These are phyloP conservation scores for Trissolcus japonicus DNA, from an alignment of 2,888 invertebrate genomes.

Conservation along the genomic window DNA sequence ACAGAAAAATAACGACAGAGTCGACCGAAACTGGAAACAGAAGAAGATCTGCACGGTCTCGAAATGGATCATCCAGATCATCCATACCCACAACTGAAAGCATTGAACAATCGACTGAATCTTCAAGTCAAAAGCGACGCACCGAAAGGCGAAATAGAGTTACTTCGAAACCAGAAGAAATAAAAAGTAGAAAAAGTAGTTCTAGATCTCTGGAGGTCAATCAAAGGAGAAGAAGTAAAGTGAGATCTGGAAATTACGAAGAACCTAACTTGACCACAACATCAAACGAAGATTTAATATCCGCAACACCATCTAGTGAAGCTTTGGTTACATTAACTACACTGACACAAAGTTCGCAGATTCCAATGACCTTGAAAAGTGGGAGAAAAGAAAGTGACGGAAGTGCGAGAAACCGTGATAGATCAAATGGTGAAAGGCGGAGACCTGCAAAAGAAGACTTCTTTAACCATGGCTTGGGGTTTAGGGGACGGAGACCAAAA, in stretches of 20 bases:
- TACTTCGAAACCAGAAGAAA: conserved; percentile 9
- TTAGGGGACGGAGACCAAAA: conserved; percentile 66
- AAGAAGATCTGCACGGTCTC: conserved; percentile 54
- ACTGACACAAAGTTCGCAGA: conserved; percentile 27
- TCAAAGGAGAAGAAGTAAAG: conserved; percentile 34
- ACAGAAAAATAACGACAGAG: conserved; percentile 27
- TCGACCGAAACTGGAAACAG: conserved; percentile 42
- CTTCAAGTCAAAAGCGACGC: conserved; percentile 11
- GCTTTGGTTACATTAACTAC: conserved; percentile 26
- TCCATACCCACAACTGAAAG: conserved; percentile 53
- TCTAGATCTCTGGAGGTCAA: conserved; percentile 19
- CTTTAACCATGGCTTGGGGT: conserved; percentile 70
- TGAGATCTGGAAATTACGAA: conserved; percentile 10
- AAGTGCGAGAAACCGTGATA: conserved; percentile 45
- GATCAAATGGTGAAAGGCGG: conserved; percentile 40
- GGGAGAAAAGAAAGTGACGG: conserved; percentile 48
- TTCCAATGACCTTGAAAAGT: conserved; percentile 41
- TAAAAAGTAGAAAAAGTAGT: conserved; percentile 1
- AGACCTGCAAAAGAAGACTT: conserved; percentile 66
- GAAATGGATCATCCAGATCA: conserved; percentile 38
- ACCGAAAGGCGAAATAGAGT: conserved; percentile 27
- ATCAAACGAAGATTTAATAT: conserved; percentile 18
- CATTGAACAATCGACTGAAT: conserved; percentile 20
- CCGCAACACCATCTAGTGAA: conserved; percentile 35
- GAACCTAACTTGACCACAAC: not conserved